These are phyloP conservation scores for Turritopsis rubra DNA, from an alignment of 30 jellyfish, hydroid and myxozoan species.

Conservation along the genomic window DNA sequence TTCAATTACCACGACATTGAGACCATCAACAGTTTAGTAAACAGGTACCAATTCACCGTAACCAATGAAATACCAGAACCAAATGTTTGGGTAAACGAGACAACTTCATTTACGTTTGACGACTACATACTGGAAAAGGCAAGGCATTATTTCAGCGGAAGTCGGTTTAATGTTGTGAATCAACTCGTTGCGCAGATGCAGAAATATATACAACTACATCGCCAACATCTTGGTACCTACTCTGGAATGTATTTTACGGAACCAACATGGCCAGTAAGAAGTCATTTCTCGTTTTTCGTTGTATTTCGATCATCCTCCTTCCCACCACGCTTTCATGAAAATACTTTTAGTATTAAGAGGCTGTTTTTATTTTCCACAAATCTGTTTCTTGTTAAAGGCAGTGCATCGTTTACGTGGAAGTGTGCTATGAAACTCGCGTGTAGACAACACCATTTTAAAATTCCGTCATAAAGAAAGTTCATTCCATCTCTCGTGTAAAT, in stretches of 20 bases:
- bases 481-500: too few species aligned
- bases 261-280: constrained; percentile 30
- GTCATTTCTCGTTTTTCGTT: too few species aligned
- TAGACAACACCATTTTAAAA: too few species aligned
- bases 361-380: too few species aligned
- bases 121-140: not conserved
- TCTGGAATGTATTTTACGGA: constrained; percentile 63
- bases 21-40: not conserved
- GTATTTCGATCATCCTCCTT: not conserved
- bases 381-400: too few species aligned
- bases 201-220: constrained; percentile 31
- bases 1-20: not conserved
- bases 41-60: not conserved
- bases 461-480: too few species aligned
- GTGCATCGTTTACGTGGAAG: too few species aligned
- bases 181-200: constrained; percentile 21
- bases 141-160: not conserved
- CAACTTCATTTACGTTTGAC: not conserved
- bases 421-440: too few species aligned
- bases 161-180: constrained; percentile 6
- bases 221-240: constrained; percentile 34
- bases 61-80: not conserved
- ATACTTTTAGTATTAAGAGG: too few species aligned
- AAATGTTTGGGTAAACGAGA: not conserved
- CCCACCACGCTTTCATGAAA: not conserved